Evolutionary conservation across 2,113 vertebrate species (phyloP), one percentile per base, ranked within the genome.

Genomic region (Gnathonemus longibarbis): DNA sequence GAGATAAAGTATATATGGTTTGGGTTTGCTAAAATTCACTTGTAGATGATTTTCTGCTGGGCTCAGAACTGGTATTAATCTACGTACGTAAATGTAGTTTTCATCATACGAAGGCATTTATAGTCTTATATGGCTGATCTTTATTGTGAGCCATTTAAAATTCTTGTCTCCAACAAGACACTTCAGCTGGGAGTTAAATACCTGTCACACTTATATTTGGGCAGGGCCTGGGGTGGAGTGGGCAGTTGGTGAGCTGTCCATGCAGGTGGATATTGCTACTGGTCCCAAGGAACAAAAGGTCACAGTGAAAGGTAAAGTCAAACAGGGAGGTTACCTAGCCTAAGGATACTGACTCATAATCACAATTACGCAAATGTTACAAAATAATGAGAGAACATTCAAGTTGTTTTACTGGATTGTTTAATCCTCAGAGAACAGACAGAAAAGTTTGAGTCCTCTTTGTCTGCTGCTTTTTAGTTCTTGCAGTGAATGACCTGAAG

Each of bases 401-500:
- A 35, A 19, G 48, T 19, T 49, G 3, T 66, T 77, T 58, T 52
- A 31, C 39, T 74, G 87, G 62, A 70, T 88, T 88, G 3, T 48
- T 31, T 15, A 87, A 56, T 35, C 35, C 8, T 42, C 31, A 87
- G 31, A 27, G n/a, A 27, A 56, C 49, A 50, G 85, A 35, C 21
- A 87, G 15, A 5, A 27, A 31, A n/a, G 42, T 31, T 45, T 27
- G 24, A 39, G 31, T 42, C 3, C 85, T 21, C 50, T 21, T 87
- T n/a, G 48, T 27, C n/a, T 52, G 17, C 24, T 56, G 21, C 31
- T 53, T 21, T n/a, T 21, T 92, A 99, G 98, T 99, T 91, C 97
- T 99, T 46, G 97, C 97, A 1, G 98, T 98, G 91, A 99, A 98
- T 0, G 98, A 99, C 91, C 96, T 99, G 94, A 99, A 98, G 95